Base-by-base conservation (phyloP, 2,113 vertebrate species). In the Atractosteus spatula region DNA sequence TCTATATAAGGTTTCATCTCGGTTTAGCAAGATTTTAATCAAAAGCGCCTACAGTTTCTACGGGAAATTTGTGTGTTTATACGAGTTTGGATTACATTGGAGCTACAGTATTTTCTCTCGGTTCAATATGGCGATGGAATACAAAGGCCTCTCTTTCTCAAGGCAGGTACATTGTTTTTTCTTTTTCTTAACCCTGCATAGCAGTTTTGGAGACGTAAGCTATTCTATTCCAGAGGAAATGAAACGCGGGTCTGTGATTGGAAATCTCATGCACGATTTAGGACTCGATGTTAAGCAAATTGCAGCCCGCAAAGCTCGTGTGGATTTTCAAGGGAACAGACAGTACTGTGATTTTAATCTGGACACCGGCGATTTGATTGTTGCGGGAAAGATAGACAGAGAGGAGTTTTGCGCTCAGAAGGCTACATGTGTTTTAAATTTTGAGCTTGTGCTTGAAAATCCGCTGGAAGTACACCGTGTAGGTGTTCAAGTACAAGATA, bases 181-280 rank as follows among this genome's bases (percentile, higher is more conserved):
- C 16, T 81, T 63, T 72, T 72, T 42, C 43, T 80, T 8, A 17
- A 42, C 6, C 41, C 16, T 73, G 8, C 68, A 70, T 7, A 11
- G 10, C 3, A 44, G 8, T n/a, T 47, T 12, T 5, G 84, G 84
- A 44, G 86, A 88, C 16, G 71, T 90, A 75, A 88, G 85, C 55
- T 91, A 89, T 71, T 88, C 86, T 12, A 76, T 91, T 77, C 86
- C 86, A 2, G 89, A 95, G 80, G 91, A 89, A 77, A 83, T 88
- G 76, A 88, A 87, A 10, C 81, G 83, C 29, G 89, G 88, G 45
- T 74, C 87, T 66, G 74, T 90, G 59, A 84, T 95, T 61, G 93
- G 89, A 56, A 90, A 91, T 72, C 72, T 92, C 17, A 85, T 89
- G 6, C 89, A 93, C 73, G 93, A 93, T 82, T 79, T 96, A 42